These are phyloP conservation scores for Stegodyphus dumicola DNA, from an alignment of 1,140 invertebrate species.

Conservation along the genomic window DNA sequence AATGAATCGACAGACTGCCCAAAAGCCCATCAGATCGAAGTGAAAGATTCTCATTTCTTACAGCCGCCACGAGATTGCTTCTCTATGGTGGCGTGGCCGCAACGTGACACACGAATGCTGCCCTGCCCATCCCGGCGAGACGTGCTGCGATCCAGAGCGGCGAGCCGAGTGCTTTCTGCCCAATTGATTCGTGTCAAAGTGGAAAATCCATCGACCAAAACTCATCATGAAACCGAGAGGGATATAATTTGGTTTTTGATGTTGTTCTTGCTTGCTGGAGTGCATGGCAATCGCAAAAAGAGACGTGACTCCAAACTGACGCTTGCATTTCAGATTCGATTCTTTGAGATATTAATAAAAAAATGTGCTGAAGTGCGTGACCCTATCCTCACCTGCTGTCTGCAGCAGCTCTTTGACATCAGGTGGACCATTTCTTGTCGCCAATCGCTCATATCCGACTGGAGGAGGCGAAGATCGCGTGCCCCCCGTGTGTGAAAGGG, in stretches of 20 bases:
- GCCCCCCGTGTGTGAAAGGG: background rate
- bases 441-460: no score
- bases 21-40: background rate
- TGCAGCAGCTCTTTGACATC: background rate
- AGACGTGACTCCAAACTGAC: background rate
- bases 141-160: background rate
- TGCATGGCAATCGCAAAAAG: background rate
- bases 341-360: background rate
- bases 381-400: background rate
- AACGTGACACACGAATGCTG: background rate
- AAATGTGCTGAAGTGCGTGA: background rate
- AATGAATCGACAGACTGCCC: background rate
- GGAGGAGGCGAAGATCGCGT: background rate
- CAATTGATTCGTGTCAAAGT: background rate
- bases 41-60: background rate
- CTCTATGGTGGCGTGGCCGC: conserved; percentile 4
- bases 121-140: conserved; percentile 1
- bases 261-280: background rate
- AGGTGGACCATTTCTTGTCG: background rate
- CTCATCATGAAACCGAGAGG: conserved; percentile 6
- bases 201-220: background rate
- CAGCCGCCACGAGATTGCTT: background rate
- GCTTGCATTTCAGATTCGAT: background rate
- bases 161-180: background rate
- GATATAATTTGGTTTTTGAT: background rate